These are phyloP conservation scores for Cochlearius cochlearius DNA, from an alignment of 2,113 vertebrate species.

Conservation along the genomic window DNA sequence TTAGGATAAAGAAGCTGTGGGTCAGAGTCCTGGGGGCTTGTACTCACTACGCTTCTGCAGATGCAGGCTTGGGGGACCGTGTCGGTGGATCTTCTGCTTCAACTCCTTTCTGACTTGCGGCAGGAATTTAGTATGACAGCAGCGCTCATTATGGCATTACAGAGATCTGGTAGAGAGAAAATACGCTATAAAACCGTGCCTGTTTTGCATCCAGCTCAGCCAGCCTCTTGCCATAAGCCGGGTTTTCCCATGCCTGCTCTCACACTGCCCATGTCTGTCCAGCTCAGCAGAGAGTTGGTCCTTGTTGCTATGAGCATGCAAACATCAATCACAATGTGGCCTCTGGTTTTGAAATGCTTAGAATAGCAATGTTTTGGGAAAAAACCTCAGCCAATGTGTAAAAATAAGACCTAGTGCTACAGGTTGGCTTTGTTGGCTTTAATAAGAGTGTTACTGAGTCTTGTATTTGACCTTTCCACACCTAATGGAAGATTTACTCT, in stretches of 20 bases:
- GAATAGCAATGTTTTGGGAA: not conserved
- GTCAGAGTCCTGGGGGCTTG: not conserved
- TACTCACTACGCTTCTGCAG: not conserved
- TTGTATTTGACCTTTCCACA: not conserved
- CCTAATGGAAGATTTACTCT: not conserved
- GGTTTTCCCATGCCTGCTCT: not conserved
- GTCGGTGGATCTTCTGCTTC: not conserved
- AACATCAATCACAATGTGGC: not conserved
- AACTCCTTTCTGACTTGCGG: not conserved
- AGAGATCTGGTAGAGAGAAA: not conserved
- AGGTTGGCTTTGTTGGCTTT: not conserved
- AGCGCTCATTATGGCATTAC: not conserved
- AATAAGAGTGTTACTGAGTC: not conserved
- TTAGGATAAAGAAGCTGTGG: not conserved
- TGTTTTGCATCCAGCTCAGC: not conserved
- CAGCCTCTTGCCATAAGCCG: not conserved
- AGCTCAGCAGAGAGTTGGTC: not conserved
- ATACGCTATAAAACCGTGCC: not conserved
- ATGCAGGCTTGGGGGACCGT: not conserved
- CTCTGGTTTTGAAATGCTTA: not conserved
- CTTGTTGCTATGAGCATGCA: not conserved
- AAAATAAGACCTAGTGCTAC: not conserved
- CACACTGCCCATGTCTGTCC: not conserved
- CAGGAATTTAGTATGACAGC: not conserved
- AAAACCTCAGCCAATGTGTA: not conserved